Conservation (phyloP, 2,797 vertebrate genomes). For the Megalops cyprinoides region DNA sequence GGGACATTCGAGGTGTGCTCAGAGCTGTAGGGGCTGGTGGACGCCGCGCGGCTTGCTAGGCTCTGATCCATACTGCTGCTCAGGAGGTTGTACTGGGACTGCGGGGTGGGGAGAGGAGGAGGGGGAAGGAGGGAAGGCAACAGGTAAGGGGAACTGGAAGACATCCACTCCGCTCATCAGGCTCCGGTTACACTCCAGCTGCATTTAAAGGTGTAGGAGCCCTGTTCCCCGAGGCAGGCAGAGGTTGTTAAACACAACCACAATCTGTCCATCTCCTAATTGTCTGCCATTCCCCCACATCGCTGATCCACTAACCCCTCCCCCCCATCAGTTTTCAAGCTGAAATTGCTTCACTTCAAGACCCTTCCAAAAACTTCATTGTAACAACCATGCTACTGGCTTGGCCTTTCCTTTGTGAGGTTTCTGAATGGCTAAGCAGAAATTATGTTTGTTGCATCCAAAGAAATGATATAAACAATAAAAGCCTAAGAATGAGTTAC, state of each 20-base stretch:
- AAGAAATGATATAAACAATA: background rate
- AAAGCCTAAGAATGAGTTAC: too few relatives aligned
- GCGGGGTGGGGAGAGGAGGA: conserved; percentile 52
- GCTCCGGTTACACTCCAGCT: conserved; percentile 82
- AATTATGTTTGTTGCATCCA: background rate
- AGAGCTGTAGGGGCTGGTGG: conserved; percentile 93
- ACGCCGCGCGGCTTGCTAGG: conserved; percentile 87
- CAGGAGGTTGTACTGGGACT: conserved; percentile 99
- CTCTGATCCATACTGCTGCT: conserved; percentile 97
- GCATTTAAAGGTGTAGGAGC: conserved; percentile 71
- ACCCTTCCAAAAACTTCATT: background rate
- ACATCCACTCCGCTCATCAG: conserved; percentile 64
- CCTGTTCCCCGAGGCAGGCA: conserved; percentile 52
- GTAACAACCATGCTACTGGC: background rate
- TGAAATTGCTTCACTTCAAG: conserved; percentile 17
- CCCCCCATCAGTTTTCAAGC: conserved; percentile 34
- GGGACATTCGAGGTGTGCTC: conserved; percentile 92
- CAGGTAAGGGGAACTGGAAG: conserved; percentile 74
- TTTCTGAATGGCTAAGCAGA: background rate
- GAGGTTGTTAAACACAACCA: conserved; percentile 65
- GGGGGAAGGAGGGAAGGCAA: conserved; percentile 71
- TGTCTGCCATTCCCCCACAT: conserved; percentile 54
- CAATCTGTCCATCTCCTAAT: conserved; percentile 69
- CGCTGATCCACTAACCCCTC: conserved; percentile 23
- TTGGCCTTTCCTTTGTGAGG: background rate